A percentile compares a stretch with the other conserved stretches of the same genome.
These are phyloP conservation scores for Ahaetulla prasina DNA, from an alignment of 2,113 vertebrate species.

Conservation along the genomic window DNA sequence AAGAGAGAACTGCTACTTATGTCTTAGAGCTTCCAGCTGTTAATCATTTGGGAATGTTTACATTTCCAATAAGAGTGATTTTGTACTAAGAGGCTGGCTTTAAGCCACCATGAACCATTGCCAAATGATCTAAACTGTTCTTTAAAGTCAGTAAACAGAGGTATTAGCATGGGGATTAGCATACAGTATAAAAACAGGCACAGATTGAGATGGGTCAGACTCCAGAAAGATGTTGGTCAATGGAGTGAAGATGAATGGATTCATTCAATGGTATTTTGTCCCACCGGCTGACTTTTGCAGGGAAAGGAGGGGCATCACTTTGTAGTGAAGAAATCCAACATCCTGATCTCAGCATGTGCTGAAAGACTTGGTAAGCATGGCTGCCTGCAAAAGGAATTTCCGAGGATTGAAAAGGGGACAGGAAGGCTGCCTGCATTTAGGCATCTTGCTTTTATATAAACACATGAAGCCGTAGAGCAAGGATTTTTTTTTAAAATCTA, in stretches of 20 bases:
- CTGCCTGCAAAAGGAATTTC: not conserved
- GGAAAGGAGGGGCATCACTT: not conserved
- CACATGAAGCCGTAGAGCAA: not conserved
- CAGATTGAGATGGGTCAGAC: constrained; percentile 41
- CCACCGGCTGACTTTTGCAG: not conserved
- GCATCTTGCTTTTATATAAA: not conserved
- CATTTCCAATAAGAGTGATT: constrained; percentile 72
- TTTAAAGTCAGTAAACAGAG: constrained; percentile 41
- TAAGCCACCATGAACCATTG: constrained; percentile 68
- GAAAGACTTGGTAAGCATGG: not conserved
- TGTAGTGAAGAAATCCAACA: not conserved
- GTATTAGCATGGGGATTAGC: not conserved
- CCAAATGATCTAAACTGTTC: constrained; percentile 52
- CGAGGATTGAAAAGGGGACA: not conserved
- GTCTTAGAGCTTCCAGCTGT: constrained; percentile 29
- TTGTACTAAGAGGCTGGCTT: constrained; percentile 57
- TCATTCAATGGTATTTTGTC: not conserved
- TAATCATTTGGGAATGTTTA: constrained; percentile 36
- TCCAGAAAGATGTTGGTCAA: not conserved
- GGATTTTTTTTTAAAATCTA: not conserved
- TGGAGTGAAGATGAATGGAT: not conserved
- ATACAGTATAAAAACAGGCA: constrained; percentile 57
- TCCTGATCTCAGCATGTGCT: not conserved
- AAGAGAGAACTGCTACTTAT: constrained; percentile 31
- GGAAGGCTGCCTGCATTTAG: not conserved